These are phyloP conservation scores for Novumbra hubbsi DNA, from an alignment of 2,797 vertebrate genomes.

Conservation along the genomic window DNA sequence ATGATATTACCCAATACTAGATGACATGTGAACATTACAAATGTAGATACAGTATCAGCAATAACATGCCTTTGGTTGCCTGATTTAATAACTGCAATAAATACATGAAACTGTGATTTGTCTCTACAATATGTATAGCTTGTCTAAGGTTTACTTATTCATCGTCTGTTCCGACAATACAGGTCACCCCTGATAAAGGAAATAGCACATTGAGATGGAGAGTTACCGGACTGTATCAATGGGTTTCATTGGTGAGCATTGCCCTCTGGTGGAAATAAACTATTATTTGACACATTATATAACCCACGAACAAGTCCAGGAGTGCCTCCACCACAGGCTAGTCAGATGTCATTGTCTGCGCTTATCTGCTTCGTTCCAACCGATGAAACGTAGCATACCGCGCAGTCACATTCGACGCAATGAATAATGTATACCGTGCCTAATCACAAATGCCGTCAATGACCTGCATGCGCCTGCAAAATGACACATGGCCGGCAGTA, in stretches of 20 bases:
- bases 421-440: not conserved
- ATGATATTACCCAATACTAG: not conserved
- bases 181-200: not conserved
- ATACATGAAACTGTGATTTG: not conserved
- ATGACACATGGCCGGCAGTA: constrained; percentile 21
- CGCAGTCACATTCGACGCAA: not conserved
- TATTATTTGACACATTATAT: constrained; percentile 13
- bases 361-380: not conserved
- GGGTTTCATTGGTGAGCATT: constrained; percentile 54
- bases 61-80: not conserved
- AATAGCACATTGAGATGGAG: not conserved
- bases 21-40: not conserved
- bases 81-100: not conserved
- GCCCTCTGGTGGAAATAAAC: constrained; percentile 60
- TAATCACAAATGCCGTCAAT: not conserved
- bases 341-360: not conserved
- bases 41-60: not conserved
- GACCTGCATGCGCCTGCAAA: not conserved
- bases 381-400: not conserved
- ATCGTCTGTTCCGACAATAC: not conserved
- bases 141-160: not conserved
- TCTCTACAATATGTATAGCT: not conserved
- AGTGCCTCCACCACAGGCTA: not conserved
- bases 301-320: not conserved
- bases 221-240: constrained; percentile 12